These are phyloP conservation scores for Phylloscopus trochilus DNA, from an alignment of 2,113 vertebrate species.

Conservation along the genomic window DNA sequence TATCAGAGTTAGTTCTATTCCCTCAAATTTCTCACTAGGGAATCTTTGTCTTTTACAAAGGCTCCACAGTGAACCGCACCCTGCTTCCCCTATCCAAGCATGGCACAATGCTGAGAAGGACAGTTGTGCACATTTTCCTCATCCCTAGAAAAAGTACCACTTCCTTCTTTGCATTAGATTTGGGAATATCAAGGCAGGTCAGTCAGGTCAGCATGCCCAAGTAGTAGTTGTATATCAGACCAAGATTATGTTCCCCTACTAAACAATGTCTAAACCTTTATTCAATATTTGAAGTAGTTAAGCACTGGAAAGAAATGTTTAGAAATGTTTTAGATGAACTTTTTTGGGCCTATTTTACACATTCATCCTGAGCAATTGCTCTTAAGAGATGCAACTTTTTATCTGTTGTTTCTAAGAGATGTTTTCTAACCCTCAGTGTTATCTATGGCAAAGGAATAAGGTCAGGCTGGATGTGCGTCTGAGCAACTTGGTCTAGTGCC, in stretches of 20 bases:
- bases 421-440: neutral
- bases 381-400: neutral
- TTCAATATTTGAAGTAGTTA: neutral
- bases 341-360: neutral
- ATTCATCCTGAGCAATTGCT: neutral
- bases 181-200: neutral
- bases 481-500: neutral
- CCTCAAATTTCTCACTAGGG: neutral
- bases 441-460: neutral
- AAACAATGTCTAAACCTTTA: neutral
- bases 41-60: neutral
- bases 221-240: neutral
- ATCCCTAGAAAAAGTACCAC: neutral
- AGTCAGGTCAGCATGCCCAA: neutral
- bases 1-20: neutral
- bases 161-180: neutral
- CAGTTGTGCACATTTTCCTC: neutral
- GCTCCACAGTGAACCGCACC: fast-evolving
- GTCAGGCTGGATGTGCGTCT: neutral
- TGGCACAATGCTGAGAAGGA: neutral
- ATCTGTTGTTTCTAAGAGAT: fast-evolving
- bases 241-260: neutral
- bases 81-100: neutral
- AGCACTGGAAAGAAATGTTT: neutral
- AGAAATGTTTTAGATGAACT: neutral